A percentile compares a stretch with the other conserved stretches of the same genome.
Conservation (phyloP, 2,888 invertebrate species). For the Callimorpha dominula region DNA sequence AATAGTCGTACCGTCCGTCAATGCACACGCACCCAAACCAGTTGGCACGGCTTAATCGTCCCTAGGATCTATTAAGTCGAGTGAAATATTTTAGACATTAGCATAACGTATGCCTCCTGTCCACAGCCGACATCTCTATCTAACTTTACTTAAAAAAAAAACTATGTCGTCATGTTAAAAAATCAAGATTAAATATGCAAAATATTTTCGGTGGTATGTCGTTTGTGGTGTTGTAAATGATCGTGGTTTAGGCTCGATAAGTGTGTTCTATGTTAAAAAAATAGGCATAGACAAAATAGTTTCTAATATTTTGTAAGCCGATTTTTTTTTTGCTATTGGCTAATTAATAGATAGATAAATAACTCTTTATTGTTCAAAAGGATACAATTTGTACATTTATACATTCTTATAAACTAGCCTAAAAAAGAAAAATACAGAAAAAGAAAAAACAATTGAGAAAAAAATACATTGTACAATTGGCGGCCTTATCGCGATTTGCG, state of each 20-base stretch:
- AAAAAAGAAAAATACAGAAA: too few species aligned
- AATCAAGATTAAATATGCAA: conserved; percentile 23
- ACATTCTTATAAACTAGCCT: too few species aligned
- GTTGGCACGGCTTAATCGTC: conserved; percentile 58
- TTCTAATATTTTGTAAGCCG: not conserved
- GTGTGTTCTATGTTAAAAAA: conserved; percentile 1
- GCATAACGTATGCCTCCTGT: conserved; percentile 69
- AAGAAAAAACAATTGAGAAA: too few species aligned
- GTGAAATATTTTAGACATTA: conserved; percentile 79
- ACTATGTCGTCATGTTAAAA: conserved; percentile 29
- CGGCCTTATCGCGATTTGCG: too few species aligned
- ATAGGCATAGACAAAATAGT: not conserved
- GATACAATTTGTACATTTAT: too few species aligned
- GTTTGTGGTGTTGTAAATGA: conserved; percentile 18
- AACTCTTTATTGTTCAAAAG: too few species aligned
- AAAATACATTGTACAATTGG: too few species aligned
- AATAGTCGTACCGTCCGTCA: conserved; percentile 29
- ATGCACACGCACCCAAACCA: conserved; percentile 58
- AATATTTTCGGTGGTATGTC: conserved; percentile 28
- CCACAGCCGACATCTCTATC: conserved; percentile 66
- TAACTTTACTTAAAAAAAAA: conserved; percentile 44
- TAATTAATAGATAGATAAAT: too few species aligned
- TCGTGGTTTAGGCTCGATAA: conserved; percentile 12
- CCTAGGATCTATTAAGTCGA: conserved; percentile 70
- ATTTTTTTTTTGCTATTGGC: not conserved